Conservation (phyloP, 2,888 invertebrate species). For the Xestia c-nigrum region DNA sequence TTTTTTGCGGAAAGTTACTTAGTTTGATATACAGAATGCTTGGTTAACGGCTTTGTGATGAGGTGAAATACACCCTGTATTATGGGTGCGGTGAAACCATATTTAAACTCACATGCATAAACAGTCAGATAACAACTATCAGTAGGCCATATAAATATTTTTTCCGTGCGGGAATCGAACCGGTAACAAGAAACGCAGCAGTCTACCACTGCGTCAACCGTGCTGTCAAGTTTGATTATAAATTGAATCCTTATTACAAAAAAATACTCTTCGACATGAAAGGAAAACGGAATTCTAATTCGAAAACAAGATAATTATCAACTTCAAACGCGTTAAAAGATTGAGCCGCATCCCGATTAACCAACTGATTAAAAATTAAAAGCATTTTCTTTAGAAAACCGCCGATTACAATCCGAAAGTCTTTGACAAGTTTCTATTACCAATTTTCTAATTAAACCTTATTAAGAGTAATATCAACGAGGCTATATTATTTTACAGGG, state of each 20-base stretch:
- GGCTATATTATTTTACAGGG: too few species aligned
- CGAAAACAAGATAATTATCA: slow-evolving; percentile 21
- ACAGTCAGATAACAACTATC: background rate
- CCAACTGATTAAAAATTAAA: slow-evolving; percentile 37
- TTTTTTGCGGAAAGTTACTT: too few species aligned
- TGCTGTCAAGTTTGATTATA: background rate
- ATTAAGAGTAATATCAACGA: too few species aligned
- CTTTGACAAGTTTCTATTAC: slow-evolving; percentile 38
- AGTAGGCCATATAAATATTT: background rate
- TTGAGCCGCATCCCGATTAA: slow-evolving; percentile 14
- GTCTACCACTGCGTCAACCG: background rate
- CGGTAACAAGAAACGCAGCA: background rate
- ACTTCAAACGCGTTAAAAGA: slow-evolving; percentile 18
- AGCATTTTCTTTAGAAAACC: slow-evolving; percentile 47
- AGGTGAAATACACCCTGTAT: too few species aligned
- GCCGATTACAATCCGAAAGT: slow-evolving; percentile 48
- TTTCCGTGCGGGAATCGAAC: background rate
- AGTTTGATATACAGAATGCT: too few species aligned
- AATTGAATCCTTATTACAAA: background rate
- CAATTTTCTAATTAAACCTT: slow-evolving; percentile 50
- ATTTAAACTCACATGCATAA: background rate
- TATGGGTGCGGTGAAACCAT: too few species aligned
- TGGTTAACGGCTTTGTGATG: too few species aligned
- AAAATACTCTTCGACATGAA: slow-evolving; percentile 1
- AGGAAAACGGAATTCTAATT: background rate